Evolutionary conservation across 2,888 invertebrate genomes (phyloP).

Genomic region (Netelia virgata): DNA sequence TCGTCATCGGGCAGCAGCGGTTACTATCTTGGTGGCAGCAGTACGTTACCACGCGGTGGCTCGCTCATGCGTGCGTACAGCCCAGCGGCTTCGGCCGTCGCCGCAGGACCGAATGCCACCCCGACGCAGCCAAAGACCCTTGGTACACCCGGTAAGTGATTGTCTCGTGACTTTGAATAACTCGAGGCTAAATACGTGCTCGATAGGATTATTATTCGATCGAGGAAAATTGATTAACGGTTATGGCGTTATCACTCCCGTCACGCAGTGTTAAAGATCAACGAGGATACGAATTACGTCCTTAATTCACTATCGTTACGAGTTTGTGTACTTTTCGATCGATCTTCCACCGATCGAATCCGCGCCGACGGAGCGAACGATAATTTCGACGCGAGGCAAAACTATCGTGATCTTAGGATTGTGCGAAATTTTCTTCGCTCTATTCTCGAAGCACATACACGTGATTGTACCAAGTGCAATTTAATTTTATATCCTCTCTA

Average conservation of each 20-base stretch:
- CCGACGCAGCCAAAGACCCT: constrained; percentile 80
- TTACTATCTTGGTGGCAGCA: constrained; percentile 90
- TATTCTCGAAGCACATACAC: constrained; percentile 12
- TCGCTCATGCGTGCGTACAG: constrained; percentile 89
- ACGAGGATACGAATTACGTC: no score
- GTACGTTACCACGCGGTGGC: constrained; percentile 89
- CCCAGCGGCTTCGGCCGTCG: constrained; percentile 86
- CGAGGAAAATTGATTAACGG: neutral
- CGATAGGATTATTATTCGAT: neutral
- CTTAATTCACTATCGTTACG: neutral
- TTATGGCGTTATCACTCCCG: neutral
- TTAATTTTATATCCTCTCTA: constrained; percentile 14
- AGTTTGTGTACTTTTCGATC: neutral
- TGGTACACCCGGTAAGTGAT: constrained; percentile 80
- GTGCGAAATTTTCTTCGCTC: constrained; percentile 6
- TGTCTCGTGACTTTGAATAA: neutral
- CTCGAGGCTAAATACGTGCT: neutral
- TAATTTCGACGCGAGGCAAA: constrained; percentile 14
- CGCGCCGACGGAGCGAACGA: neutral
- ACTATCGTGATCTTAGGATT: constrained; percentile 7
- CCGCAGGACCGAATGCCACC: constrained; percentile 78
- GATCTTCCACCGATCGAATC: constrained; percentile 31
- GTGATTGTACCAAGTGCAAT: constrained; percentile 9
- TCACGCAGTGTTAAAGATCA: no score
- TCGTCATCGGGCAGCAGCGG: constrained; percentile 85